Base-by-base conservation (phyloP, 1,140 invertebrate genomes). In the Drosophila orosa region DNA sequence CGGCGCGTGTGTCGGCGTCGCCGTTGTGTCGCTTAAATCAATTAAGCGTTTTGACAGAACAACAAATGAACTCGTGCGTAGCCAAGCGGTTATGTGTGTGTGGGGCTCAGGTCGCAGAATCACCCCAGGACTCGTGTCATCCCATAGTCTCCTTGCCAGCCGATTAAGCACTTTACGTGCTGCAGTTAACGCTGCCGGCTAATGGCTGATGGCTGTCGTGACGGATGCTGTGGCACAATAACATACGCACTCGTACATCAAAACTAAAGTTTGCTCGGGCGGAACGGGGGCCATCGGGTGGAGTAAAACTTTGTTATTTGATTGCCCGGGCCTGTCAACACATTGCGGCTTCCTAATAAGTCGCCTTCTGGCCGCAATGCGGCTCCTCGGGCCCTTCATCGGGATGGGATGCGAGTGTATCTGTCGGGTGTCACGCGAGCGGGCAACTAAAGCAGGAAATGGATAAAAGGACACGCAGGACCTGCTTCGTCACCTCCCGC, bases 91-190 rank as follows among this genome's bases (percentile, higher is more conserved):
- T 50, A 31, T 50, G 33, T 54, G 27, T 62, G 67, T n/a, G 17
- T 8, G 9, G 3, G 42, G 42, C 15, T 17, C n/a, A 13, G 50
- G 48, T 29, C 29, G n/a, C 54, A 47, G 50, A n/a, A 52, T 17
- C 27, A 13, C 10, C 6, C 25, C 12, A 24, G 22, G 25, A 44
- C 33, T 27, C 50, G 15, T 19, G 42, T 29, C 73, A 45, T 55
- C 44, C 42, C 33, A 29, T 27, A 52, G 45, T 52, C 45, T 74
- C 57, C 69, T 81, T 86, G 82, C 45, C 68, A 81, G 63, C 60
- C 78, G 78, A 82, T 86, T 82, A 86, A 77, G 56, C 78, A 81
- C 59, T 67, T 60, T 78, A 78, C 83, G 82, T 86, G 73, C 66
- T 78, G 57, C 71, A 84, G 75, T 78, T 84, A 84, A 68, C 78